Conservation (phyloP, 2,797 vertebrate genomes). For the Smutsia temminckii region DNA sequence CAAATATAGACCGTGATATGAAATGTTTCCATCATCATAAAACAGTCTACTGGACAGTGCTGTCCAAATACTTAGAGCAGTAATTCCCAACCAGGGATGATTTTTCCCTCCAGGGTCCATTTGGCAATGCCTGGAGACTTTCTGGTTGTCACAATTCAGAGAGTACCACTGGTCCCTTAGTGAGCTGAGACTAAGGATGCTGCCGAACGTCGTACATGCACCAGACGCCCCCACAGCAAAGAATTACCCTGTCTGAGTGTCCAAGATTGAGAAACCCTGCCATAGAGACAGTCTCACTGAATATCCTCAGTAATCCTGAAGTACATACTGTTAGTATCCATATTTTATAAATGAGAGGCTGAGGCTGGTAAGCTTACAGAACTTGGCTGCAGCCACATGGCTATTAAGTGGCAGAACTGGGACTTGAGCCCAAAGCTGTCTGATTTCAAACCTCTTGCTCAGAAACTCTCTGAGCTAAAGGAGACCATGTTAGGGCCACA, state of each 20-base stretch:
- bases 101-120: background rate
- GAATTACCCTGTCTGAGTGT: background rate
- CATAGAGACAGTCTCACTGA: background rate
- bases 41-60: background rate
- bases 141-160: background rate
- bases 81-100: background rate
- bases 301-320: background rate
- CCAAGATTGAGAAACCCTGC: background rate
- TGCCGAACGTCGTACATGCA: background rate
- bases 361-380: conserved; percentile 7
- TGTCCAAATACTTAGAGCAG: background rate
- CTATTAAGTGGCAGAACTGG: background rate
- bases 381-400: conserved; percentile 10
- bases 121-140: background rate
- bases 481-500: conserved; percentile 8
- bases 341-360: background rate
- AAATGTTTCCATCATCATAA: background rate
- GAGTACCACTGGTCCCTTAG: background rate
- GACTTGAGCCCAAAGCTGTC: conserved; percentile 1
- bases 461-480: conserved; percentile 22
- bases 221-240: background rate
- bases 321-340: background rate
- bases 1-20: background rate
- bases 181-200: background rate
- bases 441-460: conserved; percentile 31